Percentiles rank a stretch among this genome's conserved stretches.
phyloP scores from a whole-genome alignment of 2,888 invertebrate species.

The Conus canariensis region DNA sequence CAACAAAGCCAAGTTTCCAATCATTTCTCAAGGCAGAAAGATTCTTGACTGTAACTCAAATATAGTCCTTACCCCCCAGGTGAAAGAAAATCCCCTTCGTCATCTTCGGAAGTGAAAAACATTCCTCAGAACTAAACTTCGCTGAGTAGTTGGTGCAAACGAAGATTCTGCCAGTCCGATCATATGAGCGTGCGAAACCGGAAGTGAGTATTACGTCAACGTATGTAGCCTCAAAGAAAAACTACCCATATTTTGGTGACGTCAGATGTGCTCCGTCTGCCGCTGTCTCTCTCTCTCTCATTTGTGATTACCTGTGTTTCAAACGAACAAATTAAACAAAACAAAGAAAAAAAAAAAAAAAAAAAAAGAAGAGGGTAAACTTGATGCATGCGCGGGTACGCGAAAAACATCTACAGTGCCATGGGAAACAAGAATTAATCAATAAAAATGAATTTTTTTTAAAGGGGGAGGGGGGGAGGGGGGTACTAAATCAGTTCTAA shows the following conservation, averaged over 20 bases:
- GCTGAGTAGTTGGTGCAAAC: background rate
- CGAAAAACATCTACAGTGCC: no score
- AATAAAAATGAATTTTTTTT: no score
- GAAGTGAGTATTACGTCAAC: constrained; percentile 25
- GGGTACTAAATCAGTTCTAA: no score
- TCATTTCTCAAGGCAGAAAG: background rate
- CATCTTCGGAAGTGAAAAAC: constrained; percentile 72
- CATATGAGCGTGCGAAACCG: constrained; percentile 44
- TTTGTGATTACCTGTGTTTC: no score
- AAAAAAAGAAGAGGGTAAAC: no score
- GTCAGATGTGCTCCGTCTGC: constrained; percentile 21
- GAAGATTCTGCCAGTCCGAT: background rate
- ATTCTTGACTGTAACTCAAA: no score
- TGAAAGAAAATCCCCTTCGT: constrained; percentile 68
- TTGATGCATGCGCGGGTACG: no score
- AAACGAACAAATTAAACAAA: no score
- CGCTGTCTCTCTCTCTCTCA: background rate
- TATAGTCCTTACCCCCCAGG: constrained; percentile 51
- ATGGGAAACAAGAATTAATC: no score
- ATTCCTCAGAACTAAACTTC: constrained; percentile 49
- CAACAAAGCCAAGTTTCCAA: no score
- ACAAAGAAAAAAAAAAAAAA: no score
- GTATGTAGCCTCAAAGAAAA: background rate
- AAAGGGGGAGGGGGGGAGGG: no score
- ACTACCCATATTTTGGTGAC: constrained; percentile 26